phyloP scores from a whole-genome alignment of 2,113 vertebrate species.

The Ctenomys sociabilis region DNA sequence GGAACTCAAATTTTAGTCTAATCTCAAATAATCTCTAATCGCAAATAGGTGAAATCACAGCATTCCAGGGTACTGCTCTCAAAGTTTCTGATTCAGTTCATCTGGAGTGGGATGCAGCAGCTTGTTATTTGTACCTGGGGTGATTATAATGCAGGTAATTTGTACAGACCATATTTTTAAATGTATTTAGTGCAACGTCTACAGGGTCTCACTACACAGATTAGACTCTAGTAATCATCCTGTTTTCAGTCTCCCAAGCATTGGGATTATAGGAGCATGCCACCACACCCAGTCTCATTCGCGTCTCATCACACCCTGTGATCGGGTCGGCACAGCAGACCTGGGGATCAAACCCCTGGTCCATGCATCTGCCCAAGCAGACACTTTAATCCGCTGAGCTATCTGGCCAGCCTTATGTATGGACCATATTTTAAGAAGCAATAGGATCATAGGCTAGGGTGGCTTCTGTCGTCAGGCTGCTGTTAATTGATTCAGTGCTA shows the following conservation, averaged over 20 bases:
- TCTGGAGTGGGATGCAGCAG: background rate
- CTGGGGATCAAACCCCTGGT: no score
- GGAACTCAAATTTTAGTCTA: slow-evolving; percentile 5
- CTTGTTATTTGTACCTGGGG: background rate
- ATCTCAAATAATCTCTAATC: background rate
- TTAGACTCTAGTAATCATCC: no score
- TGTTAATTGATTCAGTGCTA: background rate
- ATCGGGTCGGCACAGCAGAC: no score
- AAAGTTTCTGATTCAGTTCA: slow-evolving; percentile 48
- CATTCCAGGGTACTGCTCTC: background rate
- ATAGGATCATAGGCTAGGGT: background rate
- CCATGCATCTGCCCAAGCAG: no score
- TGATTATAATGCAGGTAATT: background rate
- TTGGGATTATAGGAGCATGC: no score
- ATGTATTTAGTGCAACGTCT: no score
- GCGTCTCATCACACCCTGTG: no score
- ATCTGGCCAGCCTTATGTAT: background rate
- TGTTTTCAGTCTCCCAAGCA: no score
- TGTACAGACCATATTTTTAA: background rate
- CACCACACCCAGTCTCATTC: no score
- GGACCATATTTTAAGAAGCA: slow-evolving; percentile 19
- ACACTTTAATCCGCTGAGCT: no score
- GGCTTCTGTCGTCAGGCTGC: background rate
- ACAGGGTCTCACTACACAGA: no score
- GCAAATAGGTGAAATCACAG: slow-evolving; percentile 16